Conservation (phyloP, 1,140 invertebrate genomes). For the Ceratina japonica region DNA sequence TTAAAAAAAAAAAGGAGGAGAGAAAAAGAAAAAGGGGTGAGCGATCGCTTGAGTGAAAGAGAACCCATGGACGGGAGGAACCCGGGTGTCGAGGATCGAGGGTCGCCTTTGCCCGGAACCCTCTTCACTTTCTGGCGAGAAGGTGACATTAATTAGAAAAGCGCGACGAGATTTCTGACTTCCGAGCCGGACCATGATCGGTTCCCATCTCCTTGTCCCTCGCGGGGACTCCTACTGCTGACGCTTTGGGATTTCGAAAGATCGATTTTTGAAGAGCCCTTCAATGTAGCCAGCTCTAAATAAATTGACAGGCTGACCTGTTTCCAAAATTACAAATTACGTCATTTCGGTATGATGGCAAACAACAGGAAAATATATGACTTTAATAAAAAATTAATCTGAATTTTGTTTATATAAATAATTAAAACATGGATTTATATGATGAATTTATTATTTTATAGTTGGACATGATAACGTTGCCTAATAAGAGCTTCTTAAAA, state of each 20-base stretch:
- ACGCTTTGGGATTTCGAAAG: slow-evolving; percentile 16
- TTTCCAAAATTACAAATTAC: neutral
- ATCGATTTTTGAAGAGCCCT: neutral
- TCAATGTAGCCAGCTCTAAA: neutral
- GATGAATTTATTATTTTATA: too few species aligned
- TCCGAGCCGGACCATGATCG: slow-evolving; percentile 47
- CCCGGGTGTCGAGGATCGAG: slow-evolving; percentile 54
- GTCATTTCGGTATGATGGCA: neutral
- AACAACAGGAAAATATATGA: too few species aligned
- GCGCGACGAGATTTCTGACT: slow-evolving; percentile 62
- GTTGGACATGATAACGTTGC: too few species aligned
- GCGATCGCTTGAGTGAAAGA: slow-evolving; percentile 67
- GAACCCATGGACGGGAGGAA: slow-evolving; percentile 44
- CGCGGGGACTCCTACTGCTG: neutral
- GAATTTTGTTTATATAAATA: too few species aligned
- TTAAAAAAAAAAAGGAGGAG: slow-evolving; percentile 40
- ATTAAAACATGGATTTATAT: too few species aligned
- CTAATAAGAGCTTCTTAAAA: too few species aligned
- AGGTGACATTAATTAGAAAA: slow-evolving; percentile 71
- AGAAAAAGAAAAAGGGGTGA: slow-evolving; percentile 60
- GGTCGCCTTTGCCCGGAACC: slow-evolving; percentile 60
- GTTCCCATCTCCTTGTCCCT: slow-evolving; percentile 24
- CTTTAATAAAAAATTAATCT: too few species aligned
- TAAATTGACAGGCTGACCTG: neutral
- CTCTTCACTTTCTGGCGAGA: slow-evolving; percentile 58